These are phyloP conservation scores for Lepidurus apus DNA, from an alignment of 1,140 invertebrate genomes.

Conservation along the genomic window DNA sequence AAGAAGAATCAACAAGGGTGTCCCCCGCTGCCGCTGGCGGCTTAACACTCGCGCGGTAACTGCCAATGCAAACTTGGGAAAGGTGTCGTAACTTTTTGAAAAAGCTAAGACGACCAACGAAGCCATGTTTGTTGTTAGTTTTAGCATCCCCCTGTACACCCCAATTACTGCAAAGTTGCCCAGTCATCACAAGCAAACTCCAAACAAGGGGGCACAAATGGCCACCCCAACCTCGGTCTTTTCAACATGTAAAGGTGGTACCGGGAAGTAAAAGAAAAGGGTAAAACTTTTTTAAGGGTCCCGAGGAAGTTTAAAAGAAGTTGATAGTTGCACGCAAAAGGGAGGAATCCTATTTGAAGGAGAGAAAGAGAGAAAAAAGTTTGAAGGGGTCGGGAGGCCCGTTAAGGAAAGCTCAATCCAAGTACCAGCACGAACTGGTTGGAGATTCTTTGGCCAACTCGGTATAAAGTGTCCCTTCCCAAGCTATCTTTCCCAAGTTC, in stretches of 20 bases:
- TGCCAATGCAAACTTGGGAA: not conserved
- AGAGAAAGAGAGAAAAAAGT: no score
- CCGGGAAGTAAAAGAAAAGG: not conserved
- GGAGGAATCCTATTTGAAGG: no score
- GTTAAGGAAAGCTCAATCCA: no score
- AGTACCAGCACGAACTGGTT: no score
- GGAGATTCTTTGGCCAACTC: no score
- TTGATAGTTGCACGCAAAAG: no score
- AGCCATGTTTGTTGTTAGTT: not conserved
- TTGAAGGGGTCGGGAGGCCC: no score
- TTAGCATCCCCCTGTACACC: not conserved
- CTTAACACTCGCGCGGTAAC: not conserved
- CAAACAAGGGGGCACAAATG: not conserved
- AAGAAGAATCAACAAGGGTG: no score
- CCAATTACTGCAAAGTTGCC: conserved; percentile 1
- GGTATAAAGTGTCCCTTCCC: not conserved
- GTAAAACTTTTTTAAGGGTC: not conserved
- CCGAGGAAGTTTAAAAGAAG: no score
- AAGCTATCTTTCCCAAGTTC: not conserved
- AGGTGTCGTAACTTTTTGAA: not conserved
- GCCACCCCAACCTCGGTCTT: not conserved
- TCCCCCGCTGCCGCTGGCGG: not conserved
- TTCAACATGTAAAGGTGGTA: not conserved
- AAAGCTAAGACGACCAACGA: not conserved
- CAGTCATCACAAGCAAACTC: not conserved